phyloP scores from a whole-genome alignment of 2,113 vertebrate genomes.

The Amblyornis subalaris region DNA sequence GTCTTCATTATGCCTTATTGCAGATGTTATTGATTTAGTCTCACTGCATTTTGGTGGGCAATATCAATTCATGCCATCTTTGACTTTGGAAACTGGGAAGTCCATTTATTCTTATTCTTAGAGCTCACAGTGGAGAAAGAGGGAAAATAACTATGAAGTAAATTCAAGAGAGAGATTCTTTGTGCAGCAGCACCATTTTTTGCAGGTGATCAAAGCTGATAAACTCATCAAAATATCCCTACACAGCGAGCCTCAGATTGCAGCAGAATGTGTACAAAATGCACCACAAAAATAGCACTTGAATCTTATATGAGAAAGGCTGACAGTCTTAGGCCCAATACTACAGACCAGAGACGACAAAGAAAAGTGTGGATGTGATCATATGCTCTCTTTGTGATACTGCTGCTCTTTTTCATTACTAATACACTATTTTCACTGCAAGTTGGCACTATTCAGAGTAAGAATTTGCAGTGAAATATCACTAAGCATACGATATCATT shows the following conservation, averaged over 20 bases:
- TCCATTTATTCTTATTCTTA: conserved; percentile 62
- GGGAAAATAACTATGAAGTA: background rate
- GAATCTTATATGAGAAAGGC: background rate
- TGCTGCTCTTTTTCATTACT: background rate
- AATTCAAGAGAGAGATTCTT: background rate
- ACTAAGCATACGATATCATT: background rate
- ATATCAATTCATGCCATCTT: conserved; percentile 66
- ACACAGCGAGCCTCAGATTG: background rate
- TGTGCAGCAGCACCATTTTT: background rate
- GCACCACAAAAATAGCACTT: background rate
- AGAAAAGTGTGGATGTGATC: background rate
- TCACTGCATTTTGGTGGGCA: conserved; percentile 65
- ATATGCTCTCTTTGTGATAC: background rate
- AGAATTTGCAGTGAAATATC: background rate
- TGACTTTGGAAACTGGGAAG: conserved; percentile 65
- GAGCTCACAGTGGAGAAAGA: background rate
- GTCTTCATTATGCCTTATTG: conserved; percentile 83
- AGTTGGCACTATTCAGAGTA: background rate
- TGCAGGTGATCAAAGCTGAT: background rate
- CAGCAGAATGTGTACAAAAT: background rate
- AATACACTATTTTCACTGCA: background rate
- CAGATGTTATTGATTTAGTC: conserved; percentile 82
- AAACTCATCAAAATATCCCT: background rate
- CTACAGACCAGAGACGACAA: background rate
- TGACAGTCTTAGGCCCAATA: background rate